Evolutionary conservation across 1,140 invertebrate species (phyloP), one percentile per base, ranked within the genome.

Genomic region (Drosophila auraria): DNA sequence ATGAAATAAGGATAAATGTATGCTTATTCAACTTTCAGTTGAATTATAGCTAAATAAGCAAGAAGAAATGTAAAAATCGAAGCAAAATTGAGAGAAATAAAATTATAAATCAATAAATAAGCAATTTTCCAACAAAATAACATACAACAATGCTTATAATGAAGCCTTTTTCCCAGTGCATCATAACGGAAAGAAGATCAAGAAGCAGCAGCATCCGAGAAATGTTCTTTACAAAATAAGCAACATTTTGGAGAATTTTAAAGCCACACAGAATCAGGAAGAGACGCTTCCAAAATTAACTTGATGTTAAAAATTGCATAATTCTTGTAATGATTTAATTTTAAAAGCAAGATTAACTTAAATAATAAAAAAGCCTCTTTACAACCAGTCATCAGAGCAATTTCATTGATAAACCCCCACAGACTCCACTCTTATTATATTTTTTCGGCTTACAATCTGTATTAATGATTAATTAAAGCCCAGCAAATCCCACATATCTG

Each of bases 391-490:
- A 63, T 23, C 53, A 44, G 14, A 20, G n/a, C 53, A 15, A n/a
- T 27, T 42, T 58, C 62, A n/a, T 33, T 36, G 33, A 36, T 36
- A 36, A 36, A 36, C 33, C 33, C 11, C 11, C 11, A 11, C 33
- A 12, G 33, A 36, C 9, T 36, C 9, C 9, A 4, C 33, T 12
- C 8, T 36, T 27, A 20, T 14, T 54, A 40, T 14, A 23, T 25
- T 44, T 44, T 44, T n/a, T 44, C 15, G 20, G 4, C 15, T 25
- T 63, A 62, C 36, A 45, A 65, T 25, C 30, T n/a, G 17, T 25
- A 25, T 45, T 45, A 63, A 64, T 66, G 64, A 68, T 68, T 68
- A 68, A 68, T 68, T 38, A 63, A 68, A 68, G 30, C 38, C 20
- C 20, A n/a, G 11, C 33, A 51, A 30, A 44, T 66, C 38, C 25